Evolutionary conservation across 2,888 invertebrate genomes (phyloP), one percentile per base, ranked within the genome.

Genomic region (Mimas tiliae): DNA sequence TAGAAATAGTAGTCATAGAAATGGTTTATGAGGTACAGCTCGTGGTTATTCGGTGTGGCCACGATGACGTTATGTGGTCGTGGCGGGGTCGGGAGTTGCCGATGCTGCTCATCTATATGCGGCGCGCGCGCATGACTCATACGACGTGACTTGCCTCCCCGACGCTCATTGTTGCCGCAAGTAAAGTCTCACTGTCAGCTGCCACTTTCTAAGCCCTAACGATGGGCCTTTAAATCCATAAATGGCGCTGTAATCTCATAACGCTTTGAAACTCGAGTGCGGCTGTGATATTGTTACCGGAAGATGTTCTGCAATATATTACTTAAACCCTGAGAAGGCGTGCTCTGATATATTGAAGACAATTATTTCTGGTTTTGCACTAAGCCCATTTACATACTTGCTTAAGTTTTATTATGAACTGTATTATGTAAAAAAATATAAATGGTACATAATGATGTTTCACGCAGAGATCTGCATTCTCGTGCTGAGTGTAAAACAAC

Each of bases 71-170:
- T 66, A 62, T 52, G 67, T 50, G 64, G 64, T 21, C 62, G 47
- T 50, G 68, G 68, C 65, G 70, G 67, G 72, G 67, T 71, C 70
- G 76, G 55, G 34, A 55, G 48, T 65, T 48, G 38, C 27, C 64
- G 38, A 27, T 47, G 50, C 27, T 58, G 27, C 75, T 79, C 84
- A 90, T 91, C 87, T 87, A 84, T 90, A 92, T 91, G 86, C 91
- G 70, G 71, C 78, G 77, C 79, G 79, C 84, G 83, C 79, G 72
- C 82, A 75, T 82, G 80, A 80, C 74, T 80, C 83, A 78, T 71
- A 73, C 78, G 79, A 88, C 90, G 90, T 89, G 90, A 87, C 86
- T 78, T 74, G 88, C 84, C 84, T 88, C 74, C 78, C 72, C 73
- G 77, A 77, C 76, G 77, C 75, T 80, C 76, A 80, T 81, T 83